These are phyloP conservation scores for Drosophila nigrodunni DNA, from an alignment of 1,140 invertebrate genomes.

Conservation along the genomic window DNA sequence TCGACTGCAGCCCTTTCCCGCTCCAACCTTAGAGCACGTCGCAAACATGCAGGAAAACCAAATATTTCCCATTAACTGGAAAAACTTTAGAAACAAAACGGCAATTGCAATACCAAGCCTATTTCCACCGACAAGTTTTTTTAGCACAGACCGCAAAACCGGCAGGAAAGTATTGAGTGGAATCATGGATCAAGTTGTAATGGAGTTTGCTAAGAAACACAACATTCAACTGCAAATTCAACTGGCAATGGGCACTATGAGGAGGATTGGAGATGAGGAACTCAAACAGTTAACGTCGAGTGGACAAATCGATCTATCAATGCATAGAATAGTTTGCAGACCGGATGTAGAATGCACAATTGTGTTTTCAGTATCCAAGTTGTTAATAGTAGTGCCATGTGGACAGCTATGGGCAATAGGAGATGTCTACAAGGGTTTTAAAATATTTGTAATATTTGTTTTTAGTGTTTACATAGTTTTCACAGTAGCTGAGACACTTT, in stretches of 20 bases:
- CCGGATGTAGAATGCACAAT: not conserved
- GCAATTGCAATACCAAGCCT: not conserved
- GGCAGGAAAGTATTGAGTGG: not conserved
- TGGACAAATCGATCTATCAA: conserved; percentile 13
- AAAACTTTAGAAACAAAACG: conserved; percentile 9
- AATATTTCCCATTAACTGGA: not conserved
- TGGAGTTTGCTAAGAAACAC: conserved; percentile 15
- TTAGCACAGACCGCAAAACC: not conserved
- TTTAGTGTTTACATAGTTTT: conserved; percentile 24
- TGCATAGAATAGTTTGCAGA: not conserved
- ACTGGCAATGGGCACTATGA: not conserved
- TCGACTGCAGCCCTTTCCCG: conserved; percentile 31
- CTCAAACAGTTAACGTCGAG: not conserved
- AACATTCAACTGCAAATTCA: conserved; percentile 6
- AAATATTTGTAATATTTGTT: not conserved
- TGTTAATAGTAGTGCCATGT: conserved; percentile 45
- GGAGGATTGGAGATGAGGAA: not conserved
- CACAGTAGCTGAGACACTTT: conserved; percentile 14
- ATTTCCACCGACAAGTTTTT: not conserved
- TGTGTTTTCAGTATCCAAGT: no score
- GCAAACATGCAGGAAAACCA: not conserved
- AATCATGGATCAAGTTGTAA: not conserved
- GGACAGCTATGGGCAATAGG: not conserved
- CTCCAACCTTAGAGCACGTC: not conserved
- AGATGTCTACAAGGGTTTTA: not conserved